Evolutionary conservation across 2,113 vertebrate species (phyloP).

Genomic region (Arizona elegans): DNA sequence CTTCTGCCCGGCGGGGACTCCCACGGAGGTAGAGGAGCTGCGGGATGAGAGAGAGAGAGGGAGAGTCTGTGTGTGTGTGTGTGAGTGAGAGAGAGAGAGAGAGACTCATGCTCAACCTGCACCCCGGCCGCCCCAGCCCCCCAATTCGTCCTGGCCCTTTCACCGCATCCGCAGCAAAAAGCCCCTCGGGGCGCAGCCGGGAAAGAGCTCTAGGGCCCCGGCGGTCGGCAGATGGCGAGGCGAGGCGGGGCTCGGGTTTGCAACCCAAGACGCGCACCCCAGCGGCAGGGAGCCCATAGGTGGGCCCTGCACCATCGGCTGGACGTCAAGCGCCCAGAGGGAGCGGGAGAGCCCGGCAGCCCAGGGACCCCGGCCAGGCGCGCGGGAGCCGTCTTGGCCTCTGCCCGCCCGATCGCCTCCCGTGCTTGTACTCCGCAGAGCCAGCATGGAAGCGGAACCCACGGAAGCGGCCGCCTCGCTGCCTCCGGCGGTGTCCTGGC

Average conservation of each 20-base stretch:
- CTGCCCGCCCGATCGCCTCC: neutral
- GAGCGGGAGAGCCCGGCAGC: neutral
- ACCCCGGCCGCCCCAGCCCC: no score
- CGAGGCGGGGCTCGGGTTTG: neutral
- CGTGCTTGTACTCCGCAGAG: neutral
- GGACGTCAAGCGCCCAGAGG: no score
- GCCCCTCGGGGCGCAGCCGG: neutral
- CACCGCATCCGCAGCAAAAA: neutral
- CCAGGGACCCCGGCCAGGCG: neutral
- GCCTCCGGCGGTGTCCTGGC: neutral
- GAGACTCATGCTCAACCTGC: neutral
- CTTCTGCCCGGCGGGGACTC: neutral
- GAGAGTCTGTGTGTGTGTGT: no score
- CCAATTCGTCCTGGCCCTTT: neutral
- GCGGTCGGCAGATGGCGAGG: neutral
- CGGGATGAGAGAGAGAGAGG: no score
- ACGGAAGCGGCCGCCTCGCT: neutral
- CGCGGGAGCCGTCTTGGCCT: neutral
- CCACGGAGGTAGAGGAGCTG: neutral
- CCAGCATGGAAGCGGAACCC: neutral
- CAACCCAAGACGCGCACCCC: neutral
- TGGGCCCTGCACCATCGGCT: neutral
- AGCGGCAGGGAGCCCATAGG: rapidly evolving
- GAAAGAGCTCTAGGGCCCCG: neutral
- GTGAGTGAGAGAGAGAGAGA: no score